These are phyloP conservation scores for Oncorhynchus masou DNA, from an alignment of 2,113 vertebrate species.

Conservation along the genomic window DNA sequence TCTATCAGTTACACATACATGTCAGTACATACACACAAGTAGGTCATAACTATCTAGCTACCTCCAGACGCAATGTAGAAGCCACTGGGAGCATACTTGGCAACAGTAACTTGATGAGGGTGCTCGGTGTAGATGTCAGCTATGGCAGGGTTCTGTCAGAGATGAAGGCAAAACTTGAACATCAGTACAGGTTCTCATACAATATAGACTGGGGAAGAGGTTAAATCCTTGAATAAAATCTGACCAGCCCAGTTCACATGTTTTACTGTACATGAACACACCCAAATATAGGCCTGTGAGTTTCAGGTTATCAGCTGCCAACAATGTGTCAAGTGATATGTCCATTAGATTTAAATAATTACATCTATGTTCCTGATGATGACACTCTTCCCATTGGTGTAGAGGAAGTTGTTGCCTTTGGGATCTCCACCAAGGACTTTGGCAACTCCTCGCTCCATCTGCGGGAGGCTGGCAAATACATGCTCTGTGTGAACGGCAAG, in stretches of 20 bases:
- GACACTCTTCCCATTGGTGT: conserved; percentile 96
- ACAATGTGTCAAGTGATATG: too few species aligned
- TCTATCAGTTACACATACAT: too few species aligned
- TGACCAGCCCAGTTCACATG: background rate
- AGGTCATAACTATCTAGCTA: conserved; percentile 42
- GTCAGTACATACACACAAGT: too few species aligned
- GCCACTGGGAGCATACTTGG: conserved; percentile 93
- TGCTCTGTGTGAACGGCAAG: conserved; percentile 71
- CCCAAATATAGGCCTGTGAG: background rate
- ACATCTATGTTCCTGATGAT: conserved; percentile 94
- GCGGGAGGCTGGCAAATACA: conserved; percentile 94
- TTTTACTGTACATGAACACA: background rate
- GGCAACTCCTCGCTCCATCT: conserved; percentile 91
- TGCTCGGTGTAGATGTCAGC: conserved; percentile 98
- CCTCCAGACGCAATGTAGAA: conserved; percentile 98
- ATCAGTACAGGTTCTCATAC: too few species aligned
- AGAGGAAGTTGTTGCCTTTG: conserved; percentile 92
- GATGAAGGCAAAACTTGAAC: background rate
- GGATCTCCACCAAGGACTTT: conserved; percentile 94
- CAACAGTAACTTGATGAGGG: conserved; percentile 87
- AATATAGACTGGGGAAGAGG: too few species aligned
- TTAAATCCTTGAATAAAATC: background rate
- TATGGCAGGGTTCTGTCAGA: conserved; percentile 84
- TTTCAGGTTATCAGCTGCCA: background rate
- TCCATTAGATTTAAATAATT: conserved; percentile 44